phyloP scores from a whole-genome alignment of 2,888 invertebrate genomes.

The Caenorhabditis wallacei region DNA sequence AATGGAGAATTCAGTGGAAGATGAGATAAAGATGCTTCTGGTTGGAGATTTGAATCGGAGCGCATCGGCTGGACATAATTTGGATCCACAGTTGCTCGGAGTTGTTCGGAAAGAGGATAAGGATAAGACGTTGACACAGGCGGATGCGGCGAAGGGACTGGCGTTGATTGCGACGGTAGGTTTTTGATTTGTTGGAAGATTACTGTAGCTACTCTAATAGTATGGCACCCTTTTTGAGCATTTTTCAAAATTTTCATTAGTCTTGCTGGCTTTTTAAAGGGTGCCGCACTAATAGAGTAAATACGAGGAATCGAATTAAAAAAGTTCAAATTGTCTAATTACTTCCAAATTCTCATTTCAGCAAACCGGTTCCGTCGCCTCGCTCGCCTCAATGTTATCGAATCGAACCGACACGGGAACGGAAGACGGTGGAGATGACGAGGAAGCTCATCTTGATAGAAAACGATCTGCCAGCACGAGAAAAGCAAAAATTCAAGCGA shows the following conservation, averaged over 20 bases:
- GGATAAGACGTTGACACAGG: constrained; percentile 64
- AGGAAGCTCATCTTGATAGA: constrained; percentile 46
- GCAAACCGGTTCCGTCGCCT: constrained; percentile 67
- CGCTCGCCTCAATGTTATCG: constrained; percentile 63
- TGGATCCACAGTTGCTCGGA: constrained; percentile 33
- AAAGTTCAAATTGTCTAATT: neutral
- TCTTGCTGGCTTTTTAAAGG: too few relatives aligned
- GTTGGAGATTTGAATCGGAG: constrained; percentile 58
- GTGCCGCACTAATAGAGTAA: too few relatives aligned
- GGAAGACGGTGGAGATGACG: constrained; percentile 55
- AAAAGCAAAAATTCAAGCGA: constrained; percentile 63
- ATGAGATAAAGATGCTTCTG: constrained; percentile 56
- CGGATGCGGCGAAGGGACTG: constrained; percentile 62
- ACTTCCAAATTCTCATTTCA: too few relatives aligned
- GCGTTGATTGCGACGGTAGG: constrained; percentile 41
- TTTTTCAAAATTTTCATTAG: too few relatives aligned
- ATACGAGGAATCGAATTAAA: neutral
- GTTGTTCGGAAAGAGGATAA: constrained; percentile 57
- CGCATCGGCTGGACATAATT: constrained; percentile 20
- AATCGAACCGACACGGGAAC: constrained; percentile 65
- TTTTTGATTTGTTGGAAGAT: neutral
- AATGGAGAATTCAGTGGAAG: constrained; percentile 50
- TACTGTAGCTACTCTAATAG: too few relatives aligned
- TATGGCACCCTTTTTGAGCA: too few relatives aligned
- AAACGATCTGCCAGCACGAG: constrained; percentile 62